phyloP scores from a whole-genome alignment of 2,888 invertebrate genomes.

The Bombylius major region DNA sequence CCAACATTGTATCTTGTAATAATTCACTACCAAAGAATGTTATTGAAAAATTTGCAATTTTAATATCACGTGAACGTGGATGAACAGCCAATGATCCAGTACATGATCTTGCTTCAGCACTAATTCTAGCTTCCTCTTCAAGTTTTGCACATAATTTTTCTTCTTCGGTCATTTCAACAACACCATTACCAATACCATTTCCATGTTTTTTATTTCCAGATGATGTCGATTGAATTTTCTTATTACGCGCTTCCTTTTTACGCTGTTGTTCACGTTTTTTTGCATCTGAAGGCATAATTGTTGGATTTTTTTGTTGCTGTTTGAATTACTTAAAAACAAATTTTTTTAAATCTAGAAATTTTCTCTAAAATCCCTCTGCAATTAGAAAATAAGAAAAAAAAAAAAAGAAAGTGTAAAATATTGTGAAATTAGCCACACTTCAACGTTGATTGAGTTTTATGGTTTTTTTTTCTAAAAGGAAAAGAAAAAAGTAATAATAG shows the following conservation, averaged over 20 bases:
- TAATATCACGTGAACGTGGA: slow-evolving; percentile 89
- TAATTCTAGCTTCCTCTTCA: slow-evolving; percentile 82
- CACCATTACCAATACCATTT: slow-evolving; percentile 52
- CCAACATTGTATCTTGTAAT: slow-evolving; percentile 87
- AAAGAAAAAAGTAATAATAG: neutral
- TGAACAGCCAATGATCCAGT: slow-evolving; percentile 94
- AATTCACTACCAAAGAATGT: slow-evolving; percentile 97
- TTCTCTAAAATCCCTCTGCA: neutral
- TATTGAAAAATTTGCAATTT: slow-evolving; percentile 91
- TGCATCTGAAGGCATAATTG: slow-evolving; percentile 92
- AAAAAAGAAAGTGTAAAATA: neutral
- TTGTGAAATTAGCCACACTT: neutral
- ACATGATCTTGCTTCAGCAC: slow-evolving; percentile 84
- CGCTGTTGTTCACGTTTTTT: slow-evolving; percentile 96
- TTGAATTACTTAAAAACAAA: too few relatives aligned
- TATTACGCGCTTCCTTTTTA: slow-evolving; percentile 80
- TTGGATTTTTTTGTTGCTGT: neutral
- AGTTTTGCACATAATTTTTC: slow-evolving; percentile 77
- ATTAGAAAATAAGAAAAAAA: neutral
- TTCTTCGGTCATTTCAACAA: slow-evolving; percentile 33
- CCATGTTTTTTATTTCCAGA: slow-evolving; percentile 32
- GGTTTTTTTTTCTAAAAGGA: neutral
- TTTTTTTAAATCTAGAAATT: neutral
- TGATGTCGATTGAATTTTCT: slow-evolving; percentile 40
- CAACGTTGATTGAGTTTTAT: neutral